Conservation (phyloP, 2,797 vertebrate species). For the Gobionotothen gibberifrons region DNA sequence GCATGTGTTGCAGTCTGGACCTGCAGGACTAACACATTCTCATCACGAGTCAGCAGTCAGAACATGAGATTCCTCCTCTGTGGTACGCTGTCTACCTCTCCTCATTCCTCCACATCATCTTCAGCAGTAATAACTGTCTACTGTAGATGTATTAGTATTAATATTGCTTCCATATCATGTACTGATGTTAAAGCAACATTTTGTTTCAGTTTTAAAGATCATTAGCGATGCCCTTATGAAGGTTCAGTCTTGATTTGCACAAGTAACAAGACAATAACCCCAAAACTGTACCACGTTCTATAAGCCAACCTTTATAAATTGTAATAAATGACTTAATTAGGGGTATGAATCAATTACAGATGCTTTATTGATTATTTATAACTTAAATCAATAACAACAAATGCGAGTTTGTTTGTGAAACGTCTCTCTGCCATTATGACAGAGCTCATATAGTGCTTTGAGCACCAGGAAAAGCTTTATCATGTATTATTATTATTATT, state of each 20-base stretch:
- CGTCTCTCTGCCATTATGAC: neutral
- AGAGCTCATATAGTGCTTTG: too few species aligned
- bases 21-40: conserved; percentile 14
- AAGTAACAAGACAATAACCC: neutral
- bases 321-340: neutral
- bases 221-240: neutral
- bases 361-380: neutral
- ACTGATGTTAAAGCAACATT: neutral
- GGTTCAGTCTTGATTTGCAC: too few species aligned
- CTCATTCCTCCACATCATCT: conserved; percentile 2
- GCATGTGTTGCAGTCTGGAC: conserved; percentile 8
- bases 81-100: neutral
- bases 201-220: conserved; percentile 1
- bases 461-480: too few species aligned
- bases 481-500: neutral
- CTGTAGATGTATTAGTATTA: neutral
- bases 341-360: neutral
- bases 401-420: neutral
- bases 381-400: neutral
- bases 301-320: too few species aligned
- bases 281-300: neutral
- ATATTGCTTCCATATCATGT: neutral
- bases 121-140: neutral
- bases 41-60: conserved; percentile 23
- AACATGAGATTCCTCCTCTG: conserved; percentile 7